Evolutionary conservation across 2,888 invertebrate species (phyloP), one percentile per base, ranked within the genome.

Genomic region (Gisinianus flammeolus): DNA sequence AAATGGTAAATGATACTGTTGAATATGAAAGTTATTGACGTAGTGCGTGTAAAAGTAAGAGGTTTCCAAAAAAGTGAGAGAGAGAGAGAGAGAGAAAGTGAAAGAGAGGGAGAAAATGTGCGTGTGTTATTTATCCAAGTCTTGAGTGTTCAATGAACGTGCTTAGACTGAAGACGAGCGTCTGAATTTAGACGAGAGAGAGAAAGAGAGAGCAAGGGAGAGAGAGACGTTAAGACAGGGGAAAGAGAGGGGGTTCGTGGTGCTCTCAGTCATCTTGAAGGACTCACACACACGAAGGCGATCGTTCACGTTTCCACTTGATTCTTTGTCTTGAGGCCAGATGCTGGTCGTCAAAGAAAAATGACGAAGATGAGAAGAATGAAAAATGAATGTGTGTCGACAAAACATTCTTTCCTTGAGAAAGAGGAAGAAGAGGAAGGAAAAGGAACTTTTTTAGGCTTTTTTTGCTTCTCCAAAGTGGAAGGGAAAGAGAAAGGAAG

Each of bases 301-400:
- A 62, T 26, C 4, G 26, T 26, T 26, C 62, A 62, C 62, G 62
- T 62, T 26, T 26, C 62, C 28, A 24, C 10, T 62, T 62, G 62
- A 62, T 62, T 62, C 62, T 62, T 62, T 62, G 62, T 62, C 62
- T 62, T 62, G 62, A 62, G 62, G 26, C 62, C 62, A 62, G 62
- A 62, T 62, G 62, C 28, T 62, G 62, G 62, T 62, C 62, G 28
- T 62, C 62, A 62, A 54, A 62, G 62, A 62, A 62, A 62, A 62
- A 62, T 62, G 62, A 62, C 62, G 16, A 26, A 62, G 62, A 62
- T 62, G 62, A 62, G 62, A 62, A 62, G 62, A 62, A 62, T 62
- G 62, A 62, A 62, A 62, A 62, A 62, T 62, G 62, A 62, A 62
- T 62, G 62, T 62, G 2, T 26, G 62, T 28, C 62, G 26, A 62